phyloP scores from a whole-genome alignment of 2,113 vertebrate species.

The Leptodactylus fuscus region DNA sequence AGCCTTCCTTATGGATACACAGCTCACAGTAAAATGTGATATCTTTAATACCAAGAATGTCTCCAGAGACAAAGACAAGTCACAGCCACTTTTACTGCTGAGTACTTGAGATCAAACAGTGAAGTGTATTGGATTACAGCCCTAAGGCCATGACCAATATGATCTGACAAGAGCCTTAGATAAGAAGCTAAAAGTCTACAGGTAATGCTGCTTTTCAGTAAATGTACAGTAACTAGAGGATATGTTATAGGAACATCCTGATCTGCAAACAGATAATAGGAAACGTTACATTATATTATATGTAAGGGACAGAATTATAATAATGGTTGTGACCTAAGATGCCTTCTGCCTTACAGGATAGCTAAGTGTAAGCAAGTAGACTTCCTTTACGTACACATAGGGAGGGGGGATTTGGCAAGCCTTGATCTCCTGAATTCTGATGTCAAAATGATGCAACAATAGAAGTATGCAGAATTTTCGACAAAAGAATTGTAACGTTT shows the following conservation, averaged over 20 bases:
- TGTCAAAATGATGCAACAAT: no score
- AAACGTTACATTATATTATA: not conserved
- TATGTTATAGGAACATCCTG: not conserved
- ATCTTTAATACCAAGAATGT: not conserved
- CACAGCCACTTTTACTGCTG: conserved; percentile 6
- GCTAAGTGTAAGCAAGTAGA: no score
- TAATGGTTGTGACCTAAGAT: no score
- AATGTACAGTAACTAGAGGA: not conserved
- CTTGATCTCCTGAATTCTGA: no score
- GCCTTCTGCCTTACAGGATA: no score
- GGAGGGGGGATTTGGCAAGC: no score
- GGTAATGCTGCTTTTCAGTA: not conserved
- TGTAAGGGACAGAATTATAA: not conserved
- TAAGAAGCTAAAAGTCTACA: not conserved
- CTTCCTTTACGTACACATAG: no score
- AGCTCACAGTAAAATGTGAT: not conserved
- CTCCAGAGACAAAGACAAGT: not conserved
- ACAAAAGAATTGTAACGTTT: no score
- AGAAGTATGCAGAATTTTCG: no score
- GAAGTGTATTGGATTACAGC: conserved; percentile 1
- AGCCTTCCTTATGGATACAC: not conserved
- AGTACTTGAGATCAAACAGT: not conserved
- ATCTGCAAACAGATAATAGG: not conserved
- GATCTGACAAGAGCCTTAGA: not conserved
- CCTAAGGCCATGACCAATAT: not conserved